Percentiles rank a stretch among this genome's conserved stretches.
Evolutionary conservation across 2,888 invertebrate species (phyloP).

Genomic region (Drosophila percnosoma): DNA sequence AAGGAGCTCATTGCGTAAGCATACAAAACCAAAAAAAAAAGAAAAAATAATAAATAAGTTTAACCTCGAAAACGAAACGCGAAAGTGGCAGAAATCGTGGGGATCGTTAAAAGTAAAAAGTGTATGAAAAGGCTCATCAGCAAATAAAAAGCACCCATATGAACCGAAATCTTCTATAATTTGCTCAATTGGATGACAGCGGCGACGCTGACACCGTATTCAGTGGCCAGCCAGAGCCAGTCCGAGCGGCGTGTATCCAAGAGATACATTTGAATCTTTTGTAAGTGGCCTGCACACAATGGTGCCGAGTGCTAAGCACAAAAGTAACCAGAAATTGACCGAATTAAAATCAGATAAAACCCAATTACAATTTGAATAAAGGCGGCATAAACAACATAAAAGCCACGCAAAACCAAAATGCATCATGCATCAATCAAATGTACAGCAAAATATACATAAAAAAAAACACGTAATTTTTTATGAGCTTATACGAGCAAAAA

Average conservation of each 20-base stretch:
- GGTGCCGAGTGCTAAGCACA: slow-evolving; percentile 32
- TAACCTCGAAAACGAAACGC: slow-evolving; percentile 51
- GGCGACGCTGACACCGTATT: slow-evolving; percentile 45
- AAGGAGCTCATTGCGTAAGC: slow-evolving; percentile 55
- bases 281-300: slow-evolving; percentile 41
- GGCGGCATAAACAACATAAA: slow-evolving; percentile 16
- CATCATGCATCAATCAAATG: slow-evolving; percentile 7
- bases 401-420: background rate
- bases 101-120: slow-evolving; percentile 13
- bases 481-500: background rate
- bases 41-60: slow-evolving; percentile 1
- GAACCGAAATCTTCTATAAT: slow-evolving; percentile 77
- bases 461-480: background rate
- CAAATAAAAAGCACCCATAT: slow-evolving; percentile 20
- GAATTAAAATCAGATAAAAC: slow-evolving; percentile 61
- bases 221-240: background rate
- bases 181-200: slow-evolving; percentile 76
- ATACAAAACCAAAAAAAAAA: background rate
- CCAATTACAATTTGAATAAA: slow-evolving; percentile 48
- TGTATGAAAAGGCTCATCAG: slow-evolving; percentile 68
- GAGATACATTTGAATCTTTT: slow-evolving; percentile 70
- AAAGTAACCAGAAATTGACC: slow-evolving; percentile 27
- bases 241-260: slow-evolving; percentile 56
- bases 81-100: slow-evolving; percentile 17
- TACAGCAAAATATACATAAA: slow-evolving; percentile 3